phyloP scores from a whole-genome alignment of 1,140 invertebrate species.

The Ganaspis sp. region DNA sequence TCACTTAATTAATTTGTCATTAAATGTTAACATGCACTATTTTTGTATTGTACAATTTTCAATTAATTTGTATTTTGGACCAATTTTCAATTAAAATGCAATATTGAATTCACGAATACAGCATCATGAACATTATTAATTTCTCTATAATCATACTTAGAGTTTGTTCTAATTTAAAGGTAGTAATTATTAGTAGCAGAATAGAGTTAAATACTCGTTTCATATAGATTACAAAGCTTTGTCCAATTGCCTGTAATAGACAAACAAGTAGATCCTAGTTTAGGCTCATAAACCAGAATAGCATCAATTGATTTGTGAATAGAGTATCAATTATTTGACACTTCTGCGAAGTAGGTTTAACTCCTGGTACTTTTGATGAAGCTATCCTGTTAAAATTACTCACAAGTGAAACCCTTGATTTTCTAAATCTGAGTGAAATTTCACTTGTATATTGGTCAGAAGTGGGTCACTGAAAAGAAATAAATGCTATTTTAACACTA shows the following conservation, averaged over 20 bases:
- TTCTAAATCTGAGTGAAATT: no score
- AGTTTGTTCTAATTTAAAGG: conserved; percentile 5
- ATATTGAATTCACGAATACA: background rate
- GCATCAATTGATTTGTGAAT: conserved; percentile 16
- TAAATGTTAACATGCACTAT: background rate
- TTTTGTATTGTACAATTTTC: background rate
- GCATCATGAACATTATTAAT: background rate
- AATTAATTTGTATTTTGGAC: background rate
- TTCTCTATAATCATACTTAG: background rate
- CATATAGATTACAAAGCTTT: conserved; percentile 10
- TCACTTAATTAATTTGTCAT: no score
- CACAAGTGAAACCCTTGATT: no score
- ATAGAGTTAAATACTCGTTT: background rate
- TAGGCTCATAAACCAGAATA: conserved; percentile 17
- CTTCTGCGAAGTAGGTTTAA: background rate
- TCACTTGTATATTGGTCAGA: no score
- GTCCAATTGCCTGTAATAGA: conserved; percentile 10
- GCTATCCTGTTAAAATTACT: no score
- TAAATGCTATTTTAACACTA: no score
- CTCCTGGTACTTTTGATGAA: background rate
- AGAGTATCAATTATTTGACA: background rate
- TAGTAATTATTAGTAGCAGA: background rate
- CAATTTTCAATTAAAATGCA: background rate
- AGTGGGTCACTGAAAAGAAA: no score
- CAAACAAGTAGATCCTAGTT: conserved; percentile 9